phyloP scores from a whole-genome alignment of 2,797 vertebrate genomes.

The Melanotaenia parkinsoni region DNA sequence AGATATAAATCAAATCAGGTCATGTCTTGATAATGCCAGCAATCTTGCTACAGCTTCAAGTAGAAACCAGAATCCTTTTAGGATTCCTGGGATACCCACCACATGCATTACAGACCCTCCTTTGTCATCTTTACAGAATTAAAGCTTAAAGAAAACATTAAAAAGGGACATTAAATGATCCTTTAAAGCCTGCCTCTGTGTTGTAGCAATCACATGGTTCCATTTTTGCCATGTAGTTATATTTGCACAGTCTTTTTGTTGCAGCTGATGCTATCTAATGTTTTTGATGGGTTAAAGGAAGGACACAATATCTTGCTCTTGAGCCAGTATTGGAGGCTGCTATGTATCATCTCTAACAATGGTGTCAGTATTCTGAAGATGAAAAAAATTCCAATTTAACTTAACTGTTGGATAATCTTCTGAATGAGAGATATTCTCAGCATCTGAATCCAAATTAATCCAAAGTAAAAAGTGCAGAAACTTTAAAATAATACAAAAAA shows the following conservation, averaged over 20 bases:
- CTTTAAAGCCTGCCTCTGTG: background rate
- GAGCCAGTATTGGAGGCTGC: background rate
- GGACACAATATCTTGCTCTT: background rate
- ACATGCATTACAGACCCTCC: constrained; percentile 37
- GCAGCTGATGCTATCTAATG: no score
- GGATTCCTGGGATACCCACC: constrained; percentile 62
- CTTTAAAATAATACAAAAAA: background rate
- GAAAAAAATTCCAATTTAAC: background rate
- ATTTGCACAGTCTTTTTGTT: background rate
- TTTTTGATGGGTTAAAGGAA: background rate
- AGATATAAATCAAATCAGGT: constrained; percentile 81
- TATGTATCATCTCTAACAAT: background rate
- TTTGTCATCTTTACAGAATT: constrained; percentile 18
- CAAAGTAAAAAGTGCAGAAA: background rate
- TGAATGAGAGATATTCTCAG: background rate
- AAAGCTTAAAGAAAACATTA: constrained; percentile 1
- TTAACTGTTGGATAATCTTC: background rate
- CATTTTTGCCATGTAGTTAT: background rate
- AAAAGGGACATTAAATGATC: background rate
- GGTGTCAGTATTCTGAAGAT: background rate
- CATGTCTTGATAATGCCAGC: constrained; percentile 71
- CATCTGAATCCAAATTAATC: background rate
- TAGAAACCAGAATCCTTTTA: constrained; percentile 68
- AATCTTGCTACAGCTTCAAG: constrained; percentile 66
- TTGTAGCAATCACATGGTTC: background rate